phyloP scores from a whole-genome alignment of 2,888 invertebrate species.

The Pimpla rufipes region DNA sequence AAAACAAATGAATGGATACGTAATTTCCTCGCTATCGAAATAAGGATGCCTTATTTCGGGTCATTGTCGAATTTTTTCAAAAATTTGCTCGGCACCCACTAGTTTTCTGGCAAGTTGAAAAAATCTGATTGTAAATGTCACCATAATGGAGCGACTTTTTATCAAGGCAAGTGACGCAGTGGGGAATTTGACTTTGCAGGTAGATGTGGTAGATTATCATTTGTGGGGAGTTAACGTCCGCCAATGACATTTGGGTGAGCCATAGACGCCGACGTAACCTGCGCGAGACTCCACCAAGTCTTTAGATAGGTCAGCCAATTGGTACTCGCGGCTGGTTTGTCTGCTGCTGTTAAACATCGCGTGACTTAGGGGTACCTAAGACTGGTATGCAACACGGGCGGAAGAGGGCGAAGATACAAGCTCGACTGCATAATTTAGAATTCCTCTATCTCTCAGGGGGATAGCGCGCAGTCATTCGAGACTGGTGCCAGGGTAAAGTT shows the following conservation, averaged over 20 bases:
- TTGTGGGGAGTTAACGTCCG: not conserved
- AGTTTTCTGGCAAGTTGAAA: too few species aligned
- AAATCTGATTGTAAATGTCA: too few species aligned
- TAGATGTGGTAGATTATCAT: not conserved
- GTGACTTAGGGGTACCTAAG: constrained; percentile 66
- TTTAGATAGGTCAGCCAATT: constrained; percentile 50
- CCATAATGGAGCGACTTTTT: too few species aligned
- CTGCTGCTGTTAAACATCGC: constrained; percentile 71
- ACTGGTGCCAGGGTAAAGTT: constrained; percentile 34
- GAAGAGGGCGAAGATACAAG: constrained; percentile 47
- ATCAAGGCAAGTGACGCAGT: too few species aligned
- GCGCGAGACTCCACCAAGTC: not conserved
- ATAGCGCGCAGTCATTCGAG: constrained; percentile 40
- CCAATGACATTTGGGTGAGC: not conserved
- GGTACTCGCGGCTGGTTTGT: constrained; percentile 70
- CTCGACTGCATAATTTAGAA: constrained; percentile 71
- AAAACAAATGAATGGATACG: too few species aligned
- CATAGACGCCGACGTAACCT: not conserved
- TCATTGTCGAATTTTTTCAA: too few species aligned
- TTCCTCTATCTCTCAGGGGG: constrained; percentile 68
- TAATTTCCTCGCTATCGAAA: too few species aligned
- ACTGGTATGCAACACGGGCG: not conserved
- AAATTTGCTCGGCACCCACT: too few species aligned
- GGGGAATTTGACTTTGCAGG: not conserved
- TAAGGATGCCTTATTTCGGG: too few species aligned